Conservation (phyloP, 2,888 invertebrate species). For the Parelbella ahira region DNA sequence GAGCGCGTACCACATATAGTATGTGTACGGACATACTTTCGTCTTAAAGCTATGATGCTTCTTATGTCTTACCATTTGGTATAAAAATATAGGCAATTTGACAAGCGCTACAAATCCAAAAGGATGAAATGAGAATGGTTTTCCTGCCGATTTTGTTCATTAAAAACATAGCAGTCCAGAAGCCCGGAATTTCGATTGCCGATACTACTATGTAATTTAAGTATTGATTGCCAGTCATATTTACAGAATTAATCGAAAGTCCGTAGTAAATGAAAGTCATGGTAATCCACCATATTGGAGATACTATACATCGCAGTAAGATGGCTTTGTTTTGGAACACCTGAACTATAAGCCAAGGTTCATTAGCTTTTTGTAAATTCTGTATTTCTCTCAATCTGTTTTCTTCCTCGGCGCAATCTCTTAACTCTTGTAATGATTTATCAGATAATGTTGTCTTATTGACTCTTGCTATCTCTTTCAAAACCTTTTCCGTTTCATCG, state of each 20-base stretch:
- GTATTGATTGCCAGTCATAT: constrained; percentile 83
- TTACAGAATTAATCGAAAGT: constrained; percentile 83
- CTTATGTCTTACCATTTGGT: constrained; percentile 75
- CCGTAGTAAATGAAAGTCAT: constrained; percentile 85
- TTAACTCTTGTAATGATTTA: constrained; percentile 46
- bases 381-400: constrained; percentile 22
- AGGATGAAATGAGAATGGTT: constrained; percentile 77
- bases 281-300: constrained; percentile 83
- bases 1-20: too few species aligned
- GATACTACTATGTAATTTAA: constrained; percentile 82
- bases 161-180: constrained; percentile 79
- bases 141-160: constrained; percentile 82
- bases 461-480: constrained; percentile 75
- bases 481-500: constrained; percentile 77
- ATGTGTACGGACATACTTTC: too few species aligned
- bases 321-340: constrained; percentile 64
- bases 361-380: constrained; percentile 18
- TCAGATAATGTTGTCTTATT: constrained; percentile 71
- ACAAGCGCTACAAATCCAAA: constrained; percentile 70
- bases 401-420: constrained; percentile 33
- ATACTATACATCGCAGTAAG: constrained; percentile 61
- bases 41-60: too few species aligned
- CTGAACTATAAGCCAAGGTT: constrained; percentile 37
- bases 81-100: constrained; percentile 38
- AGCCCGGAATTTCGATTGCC: constrained; percentile 85